These are phyloP conservation scores for Apostichopus parvimensis DNA, from an alignment of 35 echinoderm and acorn worm genomes.

Conservation along the genomic window DNA sequence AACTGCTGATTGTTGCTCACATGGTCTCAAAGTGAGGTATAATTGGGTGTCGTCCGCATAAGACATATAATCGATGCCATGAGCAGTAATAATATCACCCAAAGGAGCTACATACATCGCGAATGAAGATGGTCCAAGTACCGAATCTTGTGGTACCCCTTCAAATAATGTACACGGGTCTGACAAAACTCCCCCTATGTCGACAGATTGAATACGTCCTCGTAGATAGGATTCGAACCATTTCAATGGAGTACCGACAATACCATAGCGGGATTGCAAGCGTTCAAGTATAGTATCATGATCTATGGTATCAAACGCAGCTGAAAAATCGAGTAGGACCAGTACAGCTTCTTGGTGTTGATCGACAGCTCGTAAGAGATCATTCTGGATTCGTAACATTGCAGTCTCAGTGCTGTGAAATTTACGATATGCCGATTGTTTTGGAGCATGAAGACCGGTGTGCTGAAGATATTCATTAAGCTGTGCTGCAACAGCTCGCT, in stretches of 20 bases:
- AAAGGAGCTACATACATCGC: background rate
- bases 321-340: background rate
- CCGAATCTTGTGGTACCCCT: background rate
- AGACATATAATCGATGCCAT: background rate
- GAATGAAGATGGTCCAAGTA: background rate
- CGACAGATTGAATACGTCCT: no score
- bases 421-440: background rate
- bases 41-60: conserved; percentile 1
- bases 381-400: background rate
- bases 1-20: background rate
- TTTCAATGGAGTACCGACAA: background rate
- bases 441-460: conserved; percentile 28
- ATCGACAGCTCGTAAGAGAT: background rate
- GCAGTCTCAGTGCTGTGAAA: background rate
- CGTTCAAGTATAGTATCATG: background rate
- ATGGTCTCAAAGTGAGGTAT: background rate
- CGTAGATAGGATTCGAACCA: no score
- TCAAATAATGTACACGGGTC: background rate
- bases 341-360: background rate
- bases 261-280: background rate
- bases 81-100: background rate
- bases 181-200: background rate
- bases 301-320: conserved; percentile 1
- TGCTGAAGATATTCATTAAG: conserved; percentile 46
- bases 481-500: conserved; percentile 46